Evolutionary conservation across 2,888 invertebrate species (phyloP).

Genomic region (Gastracanthus pulcherrimus): DNA sequence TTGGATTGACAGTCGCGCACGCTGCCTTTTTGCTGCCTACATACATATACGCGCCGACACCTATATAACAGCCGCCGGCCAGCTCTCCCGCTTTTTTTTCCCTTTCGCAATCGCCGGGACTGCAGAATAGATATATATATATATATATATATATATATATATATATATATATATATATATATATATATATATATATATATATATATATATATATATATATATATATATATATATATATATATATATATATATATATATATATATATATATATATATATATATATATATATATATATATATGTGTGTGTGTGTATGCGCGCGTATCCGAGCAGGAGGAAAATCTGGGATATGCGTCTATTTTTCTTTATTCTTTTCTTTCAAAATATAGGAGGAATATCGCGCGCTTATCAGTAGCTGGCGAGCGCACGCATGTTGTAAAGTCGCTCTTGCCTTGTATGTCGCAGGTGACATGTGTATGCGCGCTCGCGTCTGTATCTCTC

Average conservation of each 20-base stretch:
- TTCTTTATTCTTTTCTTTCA: conserved; percentile 6
- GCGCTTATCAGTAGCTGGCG: not conserved
- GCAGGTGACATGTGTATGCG: too few species aligned
- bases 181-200: too few species aligned
- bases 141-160: too few species aligned
- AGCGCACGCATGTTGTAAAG: not conserved
- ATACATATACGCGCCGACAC: too few species aligned
- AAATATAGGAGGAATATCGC: not conserved
- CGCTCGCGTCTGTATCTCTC: not conserved
- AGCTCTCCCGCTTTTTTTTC: conserved; percentile 23
- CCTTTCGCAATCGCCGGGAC: conserved; percentile 16
- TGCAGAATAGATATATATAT: not conserved
- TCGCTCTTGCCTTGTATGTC: not conserved
- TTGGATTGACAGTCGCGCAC: conserved; percentile 64
- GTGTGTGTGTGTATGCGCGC: too few species aligned
- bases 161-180: too few species aligned
- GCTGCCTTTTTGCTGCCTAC: conserved; percentile 7
- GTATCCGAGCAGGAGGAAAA: not conserved
- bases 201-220: too few species aligned
- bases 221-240: too few species aligned
- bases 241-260: too few species aligned
- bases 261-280: too few species aligned
- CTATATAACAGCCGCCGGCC: too few species aligned
- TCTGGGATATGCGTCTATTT: not conserved
- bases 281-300: too few species aligned